phyloP scores from a whole-genome alignment of 2,113 vertebrate species.

The Syngnathus floridae region DNA sequence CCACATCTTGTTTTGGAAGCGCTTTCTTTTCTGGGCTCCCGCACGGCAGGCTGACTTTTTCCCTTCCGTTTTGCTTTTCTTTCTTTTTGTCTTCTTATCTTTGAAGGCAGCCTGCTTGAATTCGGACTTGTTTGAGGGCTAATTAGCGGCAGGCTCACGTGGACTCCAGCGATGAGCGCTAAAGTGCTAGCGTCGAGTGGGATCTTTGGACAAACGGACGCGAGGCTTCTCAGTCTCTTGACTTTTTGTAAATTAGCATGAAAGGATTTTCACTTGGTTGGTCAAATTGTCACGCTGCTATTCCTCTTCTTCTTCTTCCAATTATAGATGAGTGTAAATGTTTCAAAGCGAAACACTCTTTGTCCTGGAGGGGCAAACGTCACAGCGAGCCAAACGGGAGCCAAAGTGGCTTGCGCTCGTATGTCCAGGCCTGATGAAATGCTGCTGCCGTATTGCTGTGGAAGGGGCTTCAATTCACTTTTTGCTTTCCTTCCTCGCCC shows the following conservation, averaged over 20 bases:
- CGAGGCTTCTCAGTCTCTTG: background rate
- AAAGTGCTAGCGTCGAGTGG: background rate
- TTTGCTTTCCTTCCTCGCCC: too few relatives aligned
- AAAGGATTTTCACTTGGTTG: background rate
- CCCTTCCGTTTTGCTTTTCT: background rate
- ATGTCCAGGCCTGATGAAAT: too few relatives aligned
- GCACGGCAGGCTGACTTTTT: background rate
- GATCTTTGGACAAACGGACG: background rate
- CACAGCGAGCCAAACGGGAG: too few relatives aligned
- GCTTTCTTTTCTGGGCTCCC: background rate
- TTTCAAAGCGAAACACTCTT: background rate
- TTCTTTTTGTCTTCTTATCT: background rate
- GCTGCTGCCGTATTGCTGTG: too few relatives aligned
- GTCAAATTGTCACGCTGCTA: background rate
- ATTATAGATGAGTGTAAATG: background rate
- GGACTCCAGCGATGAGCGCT: background rate
- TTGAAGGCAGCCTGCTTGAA: too few relatives aligned
- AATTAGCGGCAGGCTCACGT: background rate
- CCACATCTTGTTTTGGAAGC: background rate
- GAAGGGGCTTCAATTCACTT: too few relatives aligned
- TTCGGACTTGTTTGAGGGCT: background rate
- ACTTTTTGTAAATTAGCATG: background rate
- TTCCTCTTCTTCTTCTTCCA: background rate
- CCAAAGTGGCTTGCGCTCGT: too few relatives aligned
- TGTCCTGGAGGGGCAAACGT: too few relatives aligned